Evolutionary conservation across 2,113 vertebrate genomes (phyloP).

Genomic region (Tichodroma muraria): DNA sequence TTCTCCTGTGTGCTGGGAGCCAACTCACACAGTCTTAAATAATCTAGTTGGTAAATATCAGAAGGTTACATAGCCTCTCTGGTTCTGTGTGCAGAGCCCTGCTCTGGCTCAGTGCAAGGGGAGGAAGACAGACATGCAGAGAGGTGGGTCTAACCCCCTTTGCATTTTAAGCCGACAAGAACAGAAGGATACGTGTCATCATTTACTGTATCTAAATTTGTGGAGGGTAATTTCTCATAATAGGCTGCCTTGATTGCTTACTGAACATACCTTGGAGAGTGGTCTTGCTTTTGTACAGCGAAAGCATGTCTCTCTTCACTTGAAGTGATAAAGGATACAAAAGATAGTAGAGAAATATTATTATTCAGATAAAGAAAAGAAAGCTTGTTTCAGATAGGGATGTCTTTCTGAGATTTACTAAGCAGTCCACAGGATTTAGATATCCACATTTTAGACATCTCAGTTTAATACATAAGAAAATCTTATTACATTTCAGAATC

Average conservation of each 20-base stretch:
- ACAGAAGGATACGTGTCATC: background rate
- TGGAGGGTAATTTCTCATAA: background rate
- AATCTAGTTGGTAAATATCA: background rate
- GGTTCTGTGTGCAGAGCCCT: background rate
- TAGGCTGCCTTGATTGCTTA: background rate
- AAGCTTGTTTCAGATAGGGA: background rate
- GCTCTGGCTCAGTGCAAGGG: background rate
- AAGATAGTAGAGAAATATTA: background rate
- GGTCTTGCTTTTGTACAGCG: background rate
- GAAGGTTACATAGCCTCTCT: background rate
- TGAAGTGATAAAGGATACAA: background rate
- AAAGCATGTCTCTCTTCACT: background rate
- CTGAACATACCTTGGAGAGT: background rate
- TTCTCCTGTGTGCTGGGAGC: background rate
- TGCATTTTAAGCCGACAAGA: background rate
- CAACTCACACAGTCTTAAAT: background rate
- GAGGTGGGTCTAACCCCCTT: background rate
- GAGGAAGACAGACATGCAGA: background rate
- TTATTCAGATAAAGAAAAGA: background rate
- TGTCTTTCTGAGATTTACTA: background rate
- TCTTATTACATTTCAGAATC: background rate
- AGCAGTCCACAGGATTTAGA: background rate
- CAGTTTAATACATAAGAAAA: background rate
- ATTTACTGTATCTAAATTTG: background rate
- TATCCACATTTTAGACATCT: background rate